Evolutionary conservation across 2,888 invertebrate species (phyloP), one percentile per base, ranked within the genome.

Genomic region (Pecten maximus): DNA sequence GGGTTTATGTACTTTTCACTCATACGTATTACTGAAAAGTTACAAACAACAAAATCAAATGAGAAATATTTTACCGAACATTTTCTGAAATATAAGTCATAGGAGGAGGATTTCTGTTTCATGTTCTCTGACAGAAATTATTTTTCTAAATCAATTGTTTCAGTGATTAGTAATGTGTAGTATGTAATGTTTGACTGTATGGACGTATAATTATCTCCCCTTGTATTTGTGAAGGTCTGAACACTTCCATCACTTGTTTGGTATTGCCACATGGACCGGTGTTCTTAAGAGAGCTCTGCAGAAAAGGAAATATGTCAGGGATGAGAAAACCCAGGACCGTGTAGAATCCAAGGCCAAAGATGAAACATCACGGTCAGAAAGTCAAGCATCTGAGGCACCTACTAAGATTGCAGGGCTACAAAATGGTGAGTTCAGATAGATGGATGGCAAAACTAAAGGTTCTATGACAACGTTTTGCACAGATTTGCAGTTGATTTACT

Each of bases 321-420:
- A 95, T 88, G 96, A 96, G 92, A 95, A 94, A 88, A 93, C 94
- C n/a, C 91, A 92, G 88, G 95, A 95, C 48, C 94, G 93, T 90
- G 90, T 92, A 23, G 95, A 95, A 88, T 92, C 94, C 74, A 93
- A 93, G 86, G 91, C 92, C 19, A 92, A 94, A 88, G 95, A 95
- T 44, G 95, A 95, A 87, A 93, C 93, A 0, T 96, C 96, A 0
- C 91, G 96, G 40, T 96, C 96, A 39, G 96, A 96, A 91, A 96
- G 96, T 91, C 96, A 96, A 92, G 95, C 95, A 40, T 96, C 96
- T 4, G 95, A 95, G 91, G 94, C 94, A 19, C 93, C 94, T 35
- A 93, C 93, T 54, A 93, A 94, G 89, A 91, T 92, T 54, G 87
- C 86, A 88, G 54, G 88, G 6, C 40, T 88, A 54, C 28, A 90